A percentile compares a stretch with the other conserved stretches of the same genome.
Evolutionary conservation across 2,113 vertebrate species (phyloP).

Genomic region (Tachysurus vachellii): DNA sequence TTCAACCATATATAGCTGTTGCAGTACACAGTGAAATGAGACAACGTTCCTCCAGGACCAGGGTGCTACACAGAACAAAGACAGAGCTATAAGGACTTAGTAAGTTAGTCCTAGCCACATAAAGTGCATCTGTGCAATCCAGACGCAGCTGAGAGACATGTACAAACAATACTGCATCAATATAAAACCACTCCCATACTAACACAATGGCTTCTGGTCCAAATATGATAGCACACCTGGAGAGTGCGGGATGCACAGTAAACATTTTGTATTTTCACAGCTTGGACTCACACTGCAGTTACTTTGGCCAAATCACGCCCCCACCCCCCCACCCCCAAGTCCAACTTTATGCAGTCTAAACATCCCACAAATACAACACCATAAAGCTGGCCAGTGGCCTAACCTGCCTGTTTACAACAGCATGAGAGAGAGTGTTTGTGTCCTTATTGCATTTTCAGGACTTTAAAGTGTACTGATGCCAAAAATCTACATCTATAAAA

Average conservation of each 20-base stretch:
- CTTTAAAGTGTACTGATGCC: background rate
- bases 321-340: background rate
- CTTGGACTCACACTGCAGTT: slow-evolving; percentile 62
- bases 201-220: slow-evolving; percentile 53
- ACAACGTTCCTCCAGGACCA: too few relatives aligned
- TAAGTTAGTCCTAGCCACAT: too few relatives aligned
- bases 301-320: background rate
- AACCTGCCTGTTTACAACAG: slow-evolving; percentile 18
- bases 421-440: background rate
- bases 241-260: slow-evolving; percentile 67
- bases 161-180: slow-evolving; percentile 56
- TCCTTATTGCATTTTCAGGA: background rate
- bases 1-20: too few relatives aligned
- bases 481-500: background rate
- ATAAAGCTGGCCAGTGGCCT: slow-evolving; percentile 34
- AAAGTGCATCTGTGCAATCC: slow-evolving; percentile 4
- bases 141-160: slow-evolving; percentile 59
- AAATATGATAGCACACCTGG: slow-evolving; percentile 77
- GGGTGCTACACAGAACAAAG: too few relatives aligned
- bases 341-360: slow-evolving; percentile 38
- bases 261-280: slow-evolving; percentile 81
- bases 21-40: too few relatives aligned
- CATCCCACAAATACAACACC: slow-evolving; percentile 41
- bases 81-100: too few relatives aligned
- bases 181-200: slow-evolving; percentile 14